Base-by-base conservation (phyloP, 1,140 invertebrate genomes). In the Chlorops oryzae region DNA sequence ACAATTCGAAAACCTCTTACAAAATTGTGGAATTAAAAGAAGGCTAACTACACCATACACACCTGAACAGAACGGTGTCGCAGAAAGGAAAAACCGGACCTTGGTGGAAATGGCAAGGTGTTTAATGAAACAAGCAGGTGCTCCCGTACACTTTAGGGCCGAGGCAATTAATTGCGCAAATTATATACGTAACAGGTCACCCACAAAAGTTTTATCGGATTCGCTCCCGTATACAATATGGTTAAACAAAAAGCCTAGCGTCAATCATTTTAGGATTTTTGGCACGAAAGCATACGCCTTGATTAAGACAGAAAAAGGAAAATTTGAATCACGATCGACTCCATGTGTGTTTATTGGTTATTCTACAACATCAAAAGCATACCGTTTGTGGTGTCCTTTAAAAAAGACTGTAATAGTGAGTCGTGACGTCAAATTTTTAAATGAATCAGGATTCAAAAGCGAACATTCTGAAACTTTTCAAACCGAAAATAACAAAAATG, bases 1-100 rank as follows among this genome's bases (percentile, higher is more conserved):
- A n/a, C 49, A 59, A 2, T 67, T 75, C 48, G 50, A 63, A 23
- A 39, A 37, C 23, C 57, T 25, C 41, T 41, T 58, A 24, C 24
- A 49, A 37, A 21, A 53, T 22, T n/a, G 25, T 24, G 58, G 58
- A 28, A 62, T 60, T n/a, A 42, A 50, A 21, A 38, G 47, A 13
- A 25, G 43, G 12, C 22, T 51, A 21, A 64, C 59, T n/a, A 52
- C 50, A 13, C 47, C 54, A 13, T 59, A 73, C 37, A 58, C 61
- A n/a, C 62, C 67, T 6, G 46, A 74, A 51, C 59, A 70, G 50
- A 75, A 75, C 54, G 64, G 57, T 15, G n/a, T 57, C 18, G 56
- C 53, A 12, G 70, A 54, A 53, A 50, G 57, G 5, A 45, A 60
- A 35, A 61, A 55, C 21, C 34, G 56, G n/a, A 61, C 54, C 20